Conservation (phyloP, 2,888 invertebrate genomes). For the Sphaeridia pumilis region DNA sequence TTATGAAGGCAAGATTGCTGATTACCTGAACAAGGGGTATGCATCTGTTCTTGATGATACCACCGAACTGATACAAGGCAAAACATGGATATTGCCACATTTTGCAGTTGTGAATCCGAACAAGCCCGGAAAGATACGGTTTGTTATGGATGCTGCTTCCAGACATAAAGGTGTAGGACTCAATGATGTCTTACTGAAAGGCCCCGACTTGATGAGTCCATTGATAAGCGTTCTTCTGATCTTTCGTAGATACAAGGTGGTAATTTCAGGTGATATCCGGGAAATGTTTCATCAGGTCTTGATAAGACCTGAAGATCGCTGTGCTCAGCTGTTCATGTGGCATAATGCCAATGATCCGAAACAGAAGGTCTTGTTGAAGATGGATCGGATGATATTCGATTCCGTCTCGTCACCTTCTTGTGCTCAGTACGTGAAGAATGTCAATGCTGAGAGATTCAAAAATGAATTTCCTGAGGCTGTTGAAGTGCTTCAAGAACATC, state of each 20-base stretch:
- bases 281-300: constrained; percentile 1
- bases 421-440: neutral
- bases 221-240: constrained; percentile 1
- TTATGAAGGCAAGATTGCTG: neutral
- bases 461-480: constrained; percentile 1
- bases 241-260: constrained; percentile 5
- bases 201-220: constrained; percentile 10
- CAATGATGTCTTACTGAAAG: constrained; percentile 17
- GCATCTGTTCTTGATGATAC: neutral
- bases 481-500: neutral
- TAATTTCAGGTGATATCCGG: constrained; percentile 11
- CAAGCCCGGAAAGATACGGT: constrained; percentile 16
- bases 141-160: constrained; percentile 25
- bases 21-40: neutral
- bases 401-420: neutral
- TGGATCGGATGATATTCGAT: neutral
- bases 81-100: constrained; percentile 23
- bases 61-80: neutral
- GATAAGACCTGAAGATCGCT: neutral
- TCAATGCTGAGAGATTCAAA: neutral
- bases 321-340: constrained; percentile 13
- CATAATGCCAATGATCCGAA: neutral
- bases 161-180: constrained; percentile 8
- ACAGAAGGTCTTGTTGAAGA: neutral
- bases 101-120: constrained; percentile 14